Base-by-base conservation (phyloP, 2,797 vertebrate species). In the Graptemys geographica region DNA sequence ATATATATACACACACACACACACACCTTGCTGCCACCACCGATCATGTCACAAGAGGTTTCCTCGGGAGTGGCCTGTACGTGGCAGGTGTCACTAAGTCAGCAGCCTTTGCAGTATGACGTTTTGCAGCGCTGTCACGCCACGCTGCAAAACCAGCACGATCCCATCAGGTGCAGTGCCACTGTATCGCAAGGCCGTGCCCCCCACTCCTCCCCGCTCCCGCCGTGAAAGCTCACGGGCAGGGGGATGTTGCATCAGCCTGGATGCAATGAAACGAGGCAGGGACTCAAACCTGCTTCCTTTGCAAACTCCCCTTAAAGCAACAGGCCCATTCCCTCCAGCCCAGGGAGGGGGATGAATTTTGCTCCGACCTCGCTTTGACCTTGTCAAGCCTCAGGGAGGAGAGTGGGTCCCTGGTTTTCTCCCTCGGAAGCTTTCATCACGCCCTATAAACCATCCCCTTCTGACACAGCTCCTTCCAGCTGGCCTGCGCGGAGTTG, bases 201-300 rank as follows among this genome's bases (percentile, higher is more conserved):
- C 8, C 33, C 15, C 7, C 6, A 15, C 31, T 7, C 6, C 6
- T 4, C 13, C 57, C 15, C 7, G 4, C 31, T 8, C 6, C 6
- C 23, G 7, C 57, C 3, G 28, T 59, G 57, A 6, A 15, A 31
- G 5, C 57, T 31, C 57, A 31, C 5, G 12, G 57, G 57, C 12
- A 13, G 28, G 28, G 12, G 57, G 57, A 59, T 31, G 57, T 31
- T 59, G 57, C 57, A 59, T 31, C 28, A 7, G 57, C 12, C 27
- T n/a, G 31, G 59, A 65, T 65, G 59, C 59, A 65, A 65, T 65
- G 59, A 65, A 65, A 65, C 31, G n/a, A n/a, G 59, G 31, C 31
- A 65, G 59, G 59, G 31, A 62, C 59, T 18, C 31, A n/a, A n/a
- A 65, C 31, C 59, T 65, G 59, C 31, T n/a, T n/a, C 59, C 59